Evolutionary conservation across 2,113 vertebrate species (phyloP).

Genomic region (Symphodus melops): DNA sequence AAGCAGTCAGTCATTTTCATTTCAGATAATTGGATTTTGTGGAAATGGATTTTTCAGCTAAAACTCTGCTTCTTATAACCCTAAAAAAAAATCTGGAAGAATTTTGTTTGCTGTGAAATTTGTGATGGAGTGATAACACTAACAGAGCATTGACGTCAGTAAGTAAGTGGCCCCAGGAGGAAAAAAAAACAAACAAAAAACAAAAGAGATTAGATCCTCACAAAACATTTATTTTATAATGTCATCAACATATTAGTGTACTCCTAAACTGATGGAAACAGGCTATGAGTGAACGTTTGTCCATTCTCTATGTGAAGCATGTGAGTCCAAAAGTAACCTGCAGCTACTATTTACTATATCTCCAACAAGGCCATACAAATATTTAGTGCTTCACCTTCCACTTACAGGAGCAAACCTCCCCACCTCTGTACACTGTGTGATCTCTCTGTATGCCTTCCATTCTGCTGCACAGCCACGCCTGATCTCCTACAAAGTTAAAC

Average conservation of each 20-base stretch:
- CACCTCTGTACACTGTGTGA: conserved; percentile 38
- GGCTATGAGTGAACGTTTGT: background rate
- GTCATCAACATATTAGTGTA: background rate
- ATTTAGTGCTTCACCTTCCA: conserved; percentile 10
- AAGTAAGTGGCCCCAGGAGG: background rate
- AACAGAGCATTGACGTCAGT: background rate
- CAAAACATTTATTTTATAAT: background rate
- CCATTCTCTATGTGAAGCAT: background rate
- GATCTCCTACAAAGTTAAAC: conserved; percentile 73
- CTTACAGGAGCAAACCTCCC: background rate
- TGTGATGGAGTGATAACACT: background rate
- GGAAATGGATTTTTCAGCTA: conserved; percentile 41
- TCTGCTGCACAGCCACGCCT: conserved; percentile 39
- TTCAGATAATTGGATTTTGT: conserved; percentile 56
- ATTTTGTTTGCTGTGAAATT: conserved; percentile 21
- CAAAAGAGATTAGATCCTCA: background rate
- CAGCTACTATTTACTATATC: background rate
- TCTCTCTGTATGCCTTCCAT: conserved; percentile 54
- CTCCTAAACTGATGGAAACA: background rate
- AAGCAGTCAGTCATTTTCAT: conserved; percentile 46
- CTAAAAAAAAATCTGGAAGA: conserved; percentile 1
- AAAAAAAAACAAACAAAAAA: too few relatives aligned
- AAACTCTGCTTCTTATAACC: conserved; percentile 14
- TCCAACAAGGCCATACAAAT: background rate
- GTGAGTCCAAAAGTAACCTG: conserved; percentile 13